Evolutionary conservation across 2,797 vertebrate genomes (phyloP), one percentile per base, ranked within the genome.

Genomic region (Diglossa cyanea): DNA sequence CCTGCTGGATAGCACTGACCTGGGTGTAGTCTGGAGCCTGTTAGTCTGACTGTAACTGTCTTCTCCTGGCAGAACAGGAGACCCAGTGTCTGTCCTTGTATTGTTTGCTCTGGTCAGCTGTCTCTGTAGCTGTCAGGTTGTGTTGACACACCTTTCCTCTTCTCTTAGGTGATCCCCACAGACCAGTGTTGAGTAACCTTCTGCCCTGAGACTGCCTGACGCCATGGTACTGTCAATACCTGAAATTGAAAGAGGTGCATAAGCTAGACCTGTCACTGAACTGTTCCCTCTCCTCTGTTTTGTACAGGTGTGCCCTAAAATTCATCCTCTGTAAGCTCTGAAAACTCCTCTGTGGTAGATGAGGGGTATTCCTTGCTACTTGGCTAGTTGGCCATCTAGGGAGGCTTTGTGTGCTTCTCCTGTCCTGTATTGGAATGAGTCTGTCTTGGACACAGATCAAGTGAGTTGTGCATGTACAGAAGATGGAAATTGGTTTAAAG

Each of bases 1-100:
- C 42, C 61, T 86, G 80, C 53, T 0, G 3, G 77, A 74, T 71
- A 76, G 81, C 35, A 5, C 28, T 97, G 94, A 96, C 94, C 94
- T 94, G 94, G 87, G 51, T 81, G 92, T 94, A 92, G 89, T 57
- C 94, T 88, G 85, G 85, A 92, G 94, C 60, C 84, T 86, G 15
- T 75, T 84, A 1, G 14, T 92, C 84, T 94, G 17, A 74, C 63
- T 70, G 31, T 53, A 48, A 45, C 83, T 73, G 1, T 77, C 75
- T 66, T 92, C 79, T 89, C 44, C 62, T 76, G 77, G 63, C 86
- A 93, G 51, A 18, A 47, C 0, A 0, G 35, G 55, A 66, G 94
- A 81, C 91, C 87, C 2, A 0, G 33, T 73, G 77, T 93, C 84
- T 3, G 0, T 76, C 75, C 72, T 76, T 79, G 53, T 61, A 61